These are phyloP conservation scores for Hippoglossus stenolepis DNA, from an alignment of 2,113 vertebrate species.

Conservation along the genomic window DNA sequence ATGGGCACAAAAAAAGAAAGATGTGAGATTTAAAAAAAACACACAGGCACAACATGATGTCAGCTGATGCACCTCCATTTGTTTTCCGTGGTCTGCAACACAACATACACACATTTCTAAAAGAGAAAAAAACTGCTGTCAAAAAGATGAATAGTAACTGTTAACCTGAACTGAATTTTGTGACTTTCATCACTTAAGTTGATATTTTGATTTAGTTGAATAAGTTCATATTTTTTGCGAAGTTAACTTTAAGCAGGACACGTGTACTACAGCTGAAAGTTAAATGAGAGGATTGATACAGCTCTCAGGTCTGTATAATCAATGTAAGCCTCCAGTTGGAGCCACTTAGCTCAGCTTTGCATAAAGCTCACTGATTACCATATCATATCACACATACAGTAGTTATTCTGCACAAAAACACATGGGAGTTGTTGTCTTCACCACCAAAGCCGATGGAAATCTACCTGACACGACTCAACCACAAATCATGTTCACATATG, in stretches of 20 bases:
- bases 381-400: neutral
- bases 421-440: too few relatives aligned
- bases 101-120: neutral
- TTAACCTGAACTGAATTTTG: neutral
- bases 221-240: neutral
- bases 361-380: neutral
- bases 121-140: neutral
- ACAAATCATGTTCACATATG: too few relatives aligned
- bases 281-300: neutral
- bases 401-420: neutral
- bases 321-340: neutral
- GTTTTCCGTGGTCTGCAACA: neutral
- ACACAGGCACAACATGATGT: slow-evolving; percentile 13
- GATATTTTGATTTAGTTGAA: neutral
- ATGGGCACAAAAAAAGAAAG: slow-evolving; percentile 40
- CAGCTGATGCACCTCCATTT: neutral
- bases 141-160: neutral
- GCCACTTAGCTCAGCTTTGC: neutral
- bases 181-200: neutral
- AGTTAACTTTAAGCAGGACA: neutral
- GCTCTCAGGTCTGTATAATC: neutral
- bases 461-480: too few relatives aligned
- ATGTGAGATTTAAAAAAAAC: slow-evolving; percentile 15
- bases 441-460: too few relatives aligned
- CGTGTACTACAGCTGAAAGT: neutral